Percentiles rank a stretch among this genome's conserved stretches.
These are phyloP conservation scores for Corydoras sp. DNA, from an alignment of 2,113 vertebrate species.

Conservation along the genomic window DNA sequence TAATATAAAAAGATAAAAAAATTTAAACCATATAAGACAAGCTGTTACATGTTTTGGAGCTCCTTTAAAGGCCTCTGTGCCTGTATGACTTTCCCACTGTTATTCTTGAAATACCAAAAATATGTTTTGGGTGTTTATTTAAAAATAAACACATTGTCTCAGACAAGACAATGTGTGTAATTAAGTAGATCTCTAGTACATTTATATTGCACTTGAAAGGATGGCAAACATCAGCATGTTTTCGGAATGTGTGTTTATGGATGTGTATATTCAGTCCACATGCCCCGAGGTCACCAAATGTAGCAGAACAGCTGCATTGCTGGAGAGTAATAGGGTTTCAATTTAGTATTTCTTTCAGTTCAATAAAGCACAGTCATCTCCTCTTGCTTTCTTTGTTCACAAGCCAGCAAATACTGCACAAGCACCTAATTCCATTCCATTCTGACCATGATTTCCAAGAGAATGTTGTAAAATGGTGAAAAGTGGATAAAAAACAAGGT, in stretches of 20 bases:
- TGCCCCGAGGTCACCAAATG: slow-evolving; percentile 39
- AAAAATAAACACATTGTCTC: neutral
- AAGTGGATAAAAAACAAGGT: slow-evolving; percentile 9
- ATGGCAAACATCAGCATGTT: neutral
- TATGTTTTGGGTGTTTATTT: too few relatives aligned
- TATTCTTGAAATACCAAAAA: too few relatives aligned
- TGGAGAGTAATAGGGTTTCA: slow-evolving; percentile 34
- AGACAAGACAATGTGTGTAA: neutral
- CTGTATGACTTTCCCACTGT: too few relatives aligned
- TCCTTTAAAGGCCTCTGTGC: too few relatives aligned
- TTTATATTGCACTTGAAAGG: neutral
- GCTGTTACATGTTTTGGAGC: too few relatives aligned
- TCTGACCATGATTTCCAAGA: neutral
- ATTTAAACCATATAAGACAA: too few relatives aligned
- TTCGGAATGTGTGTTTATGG: neutral
- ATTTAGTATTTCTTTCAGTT: slow-evolving; percentile 20
- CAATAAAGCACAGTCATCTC: slow-evolving; percentile 31
- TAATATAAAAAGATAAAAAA: too few relatives aligned
- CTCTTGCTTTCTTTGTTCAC: slow-evolving; percentile 26
- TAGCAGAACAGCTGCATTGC: slow-evolving; percentile 48
- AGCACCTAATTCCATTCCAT: slow-evolving; percentile 14
- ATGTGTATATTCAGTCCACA: slow-evolving; percentile 21
- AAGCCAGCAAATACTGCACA: slow-evolving; percentile 20
- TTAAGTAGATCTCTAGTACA: neutral
- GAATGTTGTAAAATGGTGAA: slow-evolving; percentile 1